Conservation (phyloP, 2,797 vertebrate genomes). For the Acrossocheilus fasciatus region DNA sequence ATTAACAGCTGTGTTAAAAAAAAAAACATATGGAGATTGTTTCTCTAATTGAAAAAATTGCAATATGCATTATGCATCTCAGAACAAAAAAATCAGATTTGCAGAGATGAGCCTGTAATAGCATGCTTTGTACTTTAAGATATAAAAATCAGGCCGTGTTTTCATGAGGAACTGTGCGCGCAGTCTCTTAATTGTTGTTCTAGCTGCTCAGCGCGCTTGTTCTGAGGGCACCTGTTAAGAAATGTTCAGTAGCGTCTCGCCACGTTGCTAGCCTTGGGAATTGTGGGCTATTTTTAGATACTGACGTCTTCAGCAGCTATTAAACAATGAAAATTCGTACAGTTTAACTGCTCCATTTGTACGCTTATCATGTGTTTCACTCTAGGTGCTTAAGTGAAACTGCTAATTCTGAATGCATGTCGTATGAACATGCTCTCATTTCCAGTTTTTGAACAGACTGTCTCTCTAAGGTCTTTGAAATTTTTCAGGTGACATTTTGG, state of each 20-base stretch:
- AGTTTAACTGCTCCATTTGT: constrained; percentile 12
- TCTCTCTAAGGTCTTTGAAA: background rate
- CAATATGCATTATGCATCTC: background rate
- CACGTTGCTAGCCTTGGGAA: constrained; percentile 15
- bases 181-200: background rate
- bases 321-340: background rate
- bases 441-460: background rate
- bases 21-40: background rate
- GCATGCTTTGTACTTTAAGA: background rate
- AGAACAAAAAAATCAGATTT: background rate
- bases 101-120: background rate
- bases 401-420: background rate
- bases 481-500: background rate
- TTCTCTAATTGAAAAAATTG: background rate
- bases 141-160: background rate
- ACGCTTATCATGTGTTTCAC: background rate
- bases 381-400: background rate
- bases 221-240: constrained; percentile 32
- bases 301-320: background rate
- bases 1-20: background rate
- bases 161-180: background rate
- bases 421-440: background rate
- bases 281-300: constrained; percentile 19
- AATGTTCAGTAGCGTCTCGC: background rate
- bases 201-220: background rate